These are phyloP conservation scores for Lipophrys pholis DNA, from an alignment of 2,113 vertebrate species.

Conservation along the genomic window DNA sequence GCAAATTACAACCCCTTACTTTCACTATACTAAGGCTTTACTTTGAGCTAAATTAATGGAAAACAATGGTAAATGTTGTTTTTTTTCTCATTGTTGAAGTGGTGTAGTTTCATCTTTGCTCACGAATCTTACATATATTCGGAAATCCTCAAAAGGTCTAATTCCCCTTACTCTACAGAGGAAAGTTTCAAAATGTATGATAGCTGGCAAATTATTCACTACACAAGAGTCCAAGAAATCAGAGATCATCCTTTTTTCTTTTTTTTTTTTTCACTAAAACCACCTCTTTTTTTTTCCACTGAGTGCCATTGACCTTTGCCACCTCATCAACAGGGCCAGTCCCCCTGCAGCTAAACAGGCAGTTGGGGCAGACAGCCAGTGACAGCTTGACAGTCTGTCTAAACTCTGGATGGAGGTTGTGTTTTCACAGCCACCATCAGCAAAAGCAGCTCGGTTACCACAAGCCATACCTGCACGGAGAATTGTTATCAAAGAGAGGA, in stretches of 20 bases:
- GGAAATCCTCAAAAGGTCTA: background rate
- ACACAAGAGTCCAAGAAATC: conserved; percentile 29
- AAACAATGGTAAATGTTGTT: too few species aligned
- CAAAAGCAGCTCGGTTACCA: conserved; percentile 58
- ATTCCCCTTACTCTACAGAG: background rate
- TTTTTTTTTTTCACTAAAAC: background rate
- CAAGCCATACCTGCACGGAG: conserved; percentile 19
- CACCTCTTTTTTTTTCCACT: conserved; percentile 48
- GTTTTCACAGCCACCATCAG: conserved; percentile 71
- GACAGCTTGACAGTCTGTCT: conserved; percentile 80
- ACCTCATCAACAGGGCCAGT: conserved; percentile 53
- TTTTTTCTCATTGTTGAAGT: too few species aligned
- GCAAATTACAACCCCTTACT: too few species aligned
- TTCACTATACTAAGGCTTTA: too few species aligned
- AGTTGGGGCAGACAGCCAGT: conserved; percentile 56
- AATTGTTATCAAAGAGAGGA: conserved; percentile 19
- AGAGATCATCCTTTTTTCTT: conserved; percentile 32
- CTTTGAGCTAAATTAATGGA: too few species aligned
- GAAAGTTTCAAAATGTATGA: conserved; percentile 10
- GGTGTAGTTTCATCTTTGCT: too few species aligned
- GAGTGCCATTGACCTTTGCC: conserved; percentile 67
- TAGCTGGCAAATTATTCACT: conserved; percentile 16
- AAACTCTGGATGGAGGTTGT: conserved; percentile 70
- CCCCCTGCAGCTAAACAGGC: conserved; percentile 60
- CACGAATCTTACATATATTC: too few species aligned